Percentiles rank a stretch among this genome's conserved stretches.
phyloP scores from a whole-genome alignment of 2,797 vertebrate species.

The Pristis pectinata region DNA sequence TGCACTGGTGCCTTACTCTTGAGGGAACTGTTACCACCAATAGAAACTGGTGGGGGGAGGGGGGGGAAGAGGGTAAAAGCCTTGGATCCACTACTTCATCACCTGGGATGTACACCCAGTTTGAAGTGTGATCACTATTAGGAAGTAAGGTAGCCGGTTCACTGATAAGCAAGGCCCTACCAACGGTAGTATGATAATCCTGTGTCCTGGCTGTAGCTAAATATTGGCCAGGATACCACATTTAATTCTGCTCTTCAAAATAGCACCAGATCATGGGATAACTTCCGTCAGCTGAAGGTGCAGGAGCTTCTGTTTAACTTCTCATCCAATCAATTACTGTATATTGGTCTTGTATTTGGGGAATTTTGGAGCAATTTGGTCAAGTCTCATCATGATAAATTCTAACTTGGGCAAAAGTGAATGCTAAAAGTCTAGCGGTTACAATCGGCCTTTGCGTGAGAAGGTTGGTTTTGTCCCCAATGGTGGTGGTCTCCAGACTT shows the following conservation, averaged over 20 bases:
- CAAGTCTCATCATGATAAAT: not conserved
- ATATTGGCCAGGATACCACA: not conserved
- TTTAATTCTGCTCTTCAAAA: not conserved
- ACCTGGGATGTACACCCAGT: too few relatives aligned
- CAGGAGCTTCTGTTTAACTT: not conserved
- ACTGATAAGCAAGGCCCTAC: too few relatives aligned
- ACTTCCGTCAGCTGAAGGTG: not conserved
- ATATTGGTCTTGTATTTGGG: not conserved
- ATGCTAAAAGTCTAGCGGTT: not conserved
- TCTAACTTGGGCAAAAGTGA: not conserved
- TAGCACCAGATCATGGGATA: not conserved
- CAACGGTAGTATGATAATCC: too few relatives aligned
- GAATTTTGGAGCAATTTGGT: not conserved
- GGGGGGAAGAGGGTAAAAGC: not conserved
- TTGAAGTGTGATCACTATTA: too few relatives aligned
- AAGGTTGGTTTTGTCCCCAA: not conserved
- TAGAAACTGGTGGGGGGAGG: too few relatives aligned
- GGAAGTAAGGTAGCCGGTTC: not conserved
- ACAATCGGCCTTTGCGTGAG: not conserved
- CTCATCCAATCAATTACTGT: not conserved
- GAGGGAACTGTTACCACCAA: not conserved
- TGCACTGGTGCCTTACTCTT: not conserved
- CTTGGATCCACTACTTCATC: not conserved
- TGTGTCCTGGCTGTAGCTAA: too few relatives aligned
- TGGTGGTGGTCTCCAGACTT: not conserved